phyloP scores from a whole-genome alignment of 1,140 invertebrate species.

The Calycopis cecrops region DNA sequence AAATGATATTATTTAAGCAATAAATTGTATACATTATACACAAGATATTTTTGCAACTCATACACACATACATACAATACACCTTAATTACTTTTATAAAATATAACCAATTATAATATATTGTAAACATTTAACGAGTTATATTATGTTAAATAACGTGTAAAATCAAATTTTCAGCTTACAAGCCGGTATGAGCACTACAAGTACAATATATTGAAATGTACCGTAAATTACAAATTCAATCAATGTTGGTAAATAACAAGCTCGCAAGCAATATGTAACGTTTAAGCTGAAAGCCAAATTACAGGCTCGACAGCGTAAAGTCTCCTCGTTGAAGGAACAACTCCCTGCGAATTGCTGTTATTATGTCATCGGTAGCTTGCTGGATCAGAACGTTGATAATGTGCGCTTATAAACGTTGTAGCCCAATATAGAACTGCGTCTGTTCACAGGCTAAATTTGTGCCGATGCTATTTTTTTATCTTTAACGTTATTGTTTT shows the following conservation, averaged over 20 bases:
- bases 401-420: conserved; percentile 13
- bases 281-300: conserved; percentile 2
- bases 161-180: too few relatives aligned
- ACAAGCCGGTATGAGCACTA: too few relatives aligned
- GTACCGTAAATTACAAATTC: not conserved
- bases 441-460: not conserved
- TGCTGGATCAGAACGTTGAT: conserved; percentile 19
- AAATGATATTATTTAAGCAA: too few relatives aligned
- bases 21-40: too few relatives aligned
- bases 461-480: not conserved
- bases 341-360: conserved; percentile 29
- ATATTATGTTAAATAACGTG: too few relatives aligned
- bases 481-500: too few relatives aligned
- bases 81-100: too few relatives aligned
- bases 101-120: too few relatives aligned
- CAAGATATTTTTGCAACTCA: too few relatives aligned
- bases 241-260: conserved; percentile 17
- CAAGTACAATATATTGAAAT: not conserved
- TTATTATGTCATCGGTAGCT: conserved; percentile 29
- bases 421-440: conserved; percentile 6
- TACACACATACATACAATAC: too few relatives aligned
- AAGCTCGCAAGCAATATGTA: conserved; percentile 13
- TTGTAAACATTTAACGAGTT: too few relatives aligned
- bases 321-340: conserved; percentile 23
- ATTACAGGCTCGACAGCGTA: not conserved